Base-by-base conservation (phyloP, 2,113 vertebrate species). In the Murina feae region DNA sequence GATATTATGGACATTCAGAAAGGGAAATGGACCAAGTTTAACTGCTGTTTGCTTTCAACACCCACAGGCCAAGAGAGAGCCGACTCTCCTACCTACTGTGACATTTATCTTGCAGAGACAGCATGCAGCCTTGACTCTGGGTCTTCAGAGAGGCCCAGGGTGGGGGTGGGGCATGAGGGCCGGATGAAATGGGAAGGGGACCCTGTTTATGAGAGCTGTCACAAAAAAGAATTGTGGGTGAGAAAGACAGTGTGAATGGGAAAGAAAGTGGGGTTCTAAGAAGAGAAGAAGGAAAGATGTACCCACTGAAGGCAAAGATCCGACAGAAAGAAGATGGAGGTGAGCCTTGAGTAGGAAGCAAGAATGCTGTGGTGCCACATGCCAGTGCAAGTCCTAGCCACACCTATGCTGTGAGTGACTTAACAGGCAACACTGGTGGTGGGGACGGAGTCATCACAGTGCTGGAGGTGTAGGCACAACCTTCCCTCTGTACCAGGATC, bases 111-210 rank as follows among this genome's bases (percentile, higher is more conserved):
- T 53, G 28, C 32, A 86, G 74, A 79, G 42, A 74, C 4, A 28
- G 30, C 20, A 65, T 0, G 2, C 2, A 58, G 37, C 49, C 72
- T 21, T 28, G 42, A 93, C 13, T 51, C 9, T 23, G 58, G 10
- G 58, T 60, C 58, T 84, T 7, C 28, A 69, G 23, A 30, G 35
- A 37, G 51, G 44, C 5, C 47, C 2, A n/a, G 4, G 17, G 23
- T 23, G 4, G 0, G 4, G 37, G n/a, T n/a, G n/a, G 21, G 6
- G 11, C 4, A 5, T 0, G 0, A 35, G 18, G 65, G 14, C 4
- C 28, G 58, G 47, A 32, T 18, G 35, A 53, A 20, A 81, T 20
- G 58, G 37, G 79, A 81, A 39, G 18, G 17, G 35, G 21, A 30
- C 4, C 32, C 23, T 39, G 53, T 23, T 76, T 84, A 14, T 75